phyloP scores from a whole-genome alignment of 2,113 vertebrate species.

The Sardina pilchardus region DNA sequence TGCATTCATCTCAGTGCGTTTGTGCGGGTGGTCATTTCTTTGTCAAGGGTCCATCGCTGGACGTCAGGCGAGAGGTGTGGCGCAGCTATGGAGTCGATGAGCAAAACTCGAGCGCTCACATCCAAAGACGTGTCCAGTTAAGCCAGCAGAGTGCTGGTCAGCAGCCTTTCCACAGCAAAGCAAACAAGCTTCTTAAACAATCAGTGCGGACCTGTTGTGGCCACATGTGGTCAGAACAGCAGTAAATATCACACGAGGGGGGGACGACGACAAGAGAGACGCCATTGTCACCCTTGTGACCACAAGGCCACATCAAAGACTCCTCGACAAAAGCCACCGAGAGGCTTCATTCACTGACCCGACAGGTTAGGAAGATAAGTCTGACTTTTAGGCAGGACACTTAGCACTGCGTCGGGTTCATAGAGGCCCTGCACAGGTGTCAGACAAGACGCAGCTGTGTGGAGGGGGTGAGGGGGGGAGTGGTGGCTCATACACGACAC shows the following conservation, averaged over 20 bases:
- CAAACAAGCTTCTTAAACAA: constrained; percentile 36
- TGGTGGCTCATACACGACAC: constrained; percentile 58
- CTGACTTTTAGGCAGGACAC: constrained; percentile 63
- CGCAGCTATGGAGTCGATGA: background rate
- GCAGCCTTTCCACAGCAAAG: background rate
- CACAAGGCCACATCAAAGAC: constrained; percentile 66
- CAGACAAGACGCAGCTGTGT: constrained; percentile 55
- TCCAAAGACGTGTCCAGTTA: background rate
- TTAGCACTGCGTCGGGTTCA: constrained; percentile 59
- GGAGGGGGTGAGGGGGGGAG: background rate
- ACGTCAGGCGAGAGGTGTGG: background rate
- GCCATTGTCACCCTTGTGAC: constrained; percentile 58
- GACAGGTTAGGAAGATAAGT: constrained; percentile 70
- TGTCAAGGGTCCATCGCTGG: background rate
- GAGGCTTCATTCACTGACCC: constrained; percentile 65
- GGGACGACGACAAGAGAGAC: constrained; percentile 49
- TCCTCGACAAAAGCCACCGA: constrained; percentile 55
- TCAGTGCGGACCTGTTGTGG: constrained; percentile 48
- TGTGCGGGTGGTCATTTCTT: background rate
- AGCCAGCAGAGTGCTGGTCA: background rate
- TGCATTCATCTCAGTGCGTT: constrained; percentile 53
- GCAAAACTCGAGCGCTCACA: background rate
- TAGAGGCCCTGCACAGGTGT: constrained; percentile 69
- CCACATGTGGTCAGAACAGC: constrained; percentile 45
- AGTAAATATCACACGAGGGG: constrained; percentile 57